Percentiles rank a stretch among this genome's conserved stretches.
Evolutionary conservation across 1,140 invertebrate genomes (phyloP).

Genomic region (Cherax quadricarinatus): DNA sequence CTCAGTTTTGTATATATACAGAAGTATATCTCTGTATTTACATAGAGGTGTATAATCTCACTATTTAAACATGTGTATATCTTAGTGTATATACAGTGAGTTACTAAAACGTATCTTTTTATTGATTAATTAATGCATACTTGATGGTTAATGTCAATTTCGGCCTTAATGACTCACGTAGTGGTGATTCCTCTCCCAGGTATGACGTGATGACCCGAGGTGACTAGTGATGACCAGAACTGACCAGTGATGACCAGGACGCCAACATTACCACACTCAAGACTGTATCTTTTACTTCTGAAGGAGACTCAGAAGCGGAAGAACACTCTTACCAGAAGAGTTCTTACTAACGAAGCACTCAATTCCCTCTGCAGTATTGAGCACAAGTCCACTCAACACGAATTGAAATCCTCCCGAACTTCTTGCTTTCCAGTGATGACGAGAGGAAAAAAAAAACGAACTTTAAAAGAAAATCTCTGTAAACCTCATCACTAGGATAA

Average conservation of each 20-base stretch:
- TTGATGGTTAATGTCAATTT: too few relatives aligned
- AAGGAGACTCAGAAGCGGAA: not conserved
- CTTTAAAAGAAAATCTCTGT: slow-evolving; percentile 12
- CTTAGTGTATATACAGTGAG: not conserved
- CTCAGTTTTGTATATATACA: too few relatives aligned
- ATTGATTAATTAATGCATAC: too few relatives aligned
- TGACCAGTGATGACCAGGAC: not conserved
- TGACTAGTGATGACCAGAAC: too few relatives aligned
- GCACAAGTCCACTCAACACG: not conserved
- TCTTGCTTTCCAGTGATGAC: not conserved
- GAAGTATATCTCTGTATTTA: too few relatives aligned
- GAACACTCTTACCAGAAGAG: not conserved
- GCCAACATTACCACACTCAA: not conserved
- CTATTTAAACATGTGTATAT: too few relatives aligned
- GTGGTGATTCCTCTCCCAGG: too few relatives aligned
- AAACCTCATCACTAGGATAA: slow-evolving; percentile 26
- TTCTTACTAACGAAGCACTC: slow-evolving; percentile 5
- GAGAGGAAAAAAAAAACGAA: not conserved
- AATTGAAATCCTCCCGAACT: slow-evolving; percentile 3
- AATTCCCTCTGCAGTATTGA: not conserved
- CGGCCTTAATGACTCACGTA: too few relatives aligned
- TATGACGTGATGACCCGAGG: too few relatives aligned
- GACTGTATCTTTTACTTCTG: not conserved
- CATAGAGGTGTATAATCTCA: too few relatives aligned
- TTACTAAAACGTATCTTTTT: too few relatives aligned